phyloP scores from a whole-genome alignment of 1,140 invertebrate species.

The Ceratosolen solmsi region DNA sequence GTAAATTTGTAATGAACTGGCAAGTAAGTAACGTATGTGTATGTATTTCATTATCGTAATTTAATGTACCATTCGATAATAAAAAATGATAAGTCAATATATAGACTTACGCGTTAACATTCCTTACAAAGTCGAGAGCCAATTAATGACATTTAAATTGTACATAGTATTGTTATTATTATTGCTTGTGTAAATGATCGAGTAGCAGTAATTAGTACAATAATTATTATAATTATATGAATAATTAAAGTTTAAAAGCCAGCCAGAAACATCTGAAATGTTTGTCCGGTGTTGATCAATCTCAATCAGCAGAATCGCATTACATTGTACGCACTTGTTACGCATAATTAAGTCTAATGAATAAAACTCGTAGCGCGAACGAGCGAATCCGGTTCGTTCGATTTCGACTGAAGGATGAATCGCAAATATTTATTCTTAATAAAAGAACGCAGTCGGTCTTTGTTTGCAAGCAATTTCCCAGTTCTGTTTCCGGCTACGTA shows the following conservation, averaged over 20 bases:
- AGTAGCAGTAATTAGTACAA: no score
- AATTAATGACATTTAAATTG: no score
- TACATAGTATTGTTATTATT: no score
- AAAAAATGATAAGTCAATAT: no score
- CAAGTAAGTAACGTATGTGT: no score
- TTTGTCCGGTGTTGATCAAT: not conserved
- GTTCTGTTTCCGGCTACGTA: constrained; percentile 10
- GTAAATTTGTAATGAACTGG: no score
- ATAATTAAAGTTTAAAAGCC: not conserved
- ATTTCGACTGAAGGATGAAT: constrained; percentile 19
- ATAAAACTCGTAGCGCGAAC: not conserved
- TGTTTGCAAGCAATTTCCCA: not conserved
- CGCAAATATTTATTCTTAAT: constrained; percentile 13
- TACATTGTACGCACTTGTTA: constrained; percentile 51
- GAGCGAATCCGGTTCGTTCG: constrained; percentile 24
- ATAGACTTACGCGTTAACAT: no score
- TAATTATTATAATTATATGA: not conserved
- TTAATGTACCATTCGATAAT: no score
- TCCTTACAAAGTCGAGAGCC: no score
- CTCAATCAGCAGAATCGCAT: not conserved
- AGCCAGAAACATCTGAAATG: not conserved
- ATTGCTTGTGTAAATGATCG: not conserved
- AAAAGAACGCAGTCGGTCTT: not conserved
- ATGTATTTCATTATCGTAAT: no score
- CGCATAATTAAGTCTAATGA: constrained; percentile 21